Percentiles rank a stretch among this genome's conserved stretches.
phyloP scores from a whole-genome alignment of 2,888 invertebrate species.

The Elysia crispata region DNA sequence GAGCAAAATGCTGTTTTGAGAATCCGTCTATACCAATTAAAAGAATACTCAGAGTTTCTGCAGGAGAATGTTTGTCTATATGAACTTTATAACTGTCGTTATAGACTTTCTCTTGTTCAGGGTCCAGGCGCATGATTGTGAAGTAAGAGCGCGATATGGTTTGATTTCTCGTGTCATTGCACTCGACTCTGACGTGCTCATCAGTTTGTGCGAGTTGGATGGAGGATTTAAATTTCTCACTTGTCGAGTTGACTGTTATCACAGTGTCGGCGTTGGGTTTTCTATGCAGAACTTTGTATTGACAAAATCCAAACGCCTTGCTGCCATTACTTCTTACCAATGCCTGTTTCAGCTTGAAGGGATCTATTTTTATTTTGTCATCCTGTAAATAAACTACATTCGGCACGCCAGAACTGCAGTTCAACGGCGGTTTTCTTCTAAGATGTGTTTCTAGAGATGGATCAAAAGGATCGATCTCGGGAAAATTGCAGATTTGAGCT shows the following conservation, averaged over 20 bases:
- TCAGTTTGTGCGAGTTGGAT: not conserved
- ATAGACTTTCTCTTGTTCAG: conserved; percentile 1
- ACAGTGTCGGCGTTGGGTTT: not conserved
- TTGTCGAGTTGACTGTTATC: not conserved
- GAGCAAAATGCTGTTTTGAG: conserved; percentile 42
- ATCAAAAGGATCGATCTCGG: conserved; percentile 34
- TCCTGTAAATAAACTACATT: conserved; percentile 23
- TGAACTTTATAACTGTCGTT: conserved; percentile 2
- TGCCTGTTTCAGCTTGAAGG: not conserved
- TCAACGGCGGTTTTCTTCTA: not conserved
- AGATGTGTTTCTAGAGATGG: not conserved
- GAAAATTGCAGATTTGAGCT: conserved; percentile 18
- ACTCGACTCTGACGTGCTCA: conserved; percentile 31
- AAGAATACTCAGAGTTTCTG: conserved; percentile 28
- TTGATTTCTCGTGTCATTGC: not conserved
- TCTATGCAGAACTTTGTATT: not conserved
- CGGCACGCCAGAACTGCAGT: not conserved
- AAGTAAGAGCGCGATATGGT: conserved; percentile 12
- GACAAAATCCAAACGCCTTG: conserved; percentile 17
- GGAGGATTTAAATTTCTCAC: conserved; percentile 15
- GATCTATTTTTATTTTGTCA: conserved; percentile 10
- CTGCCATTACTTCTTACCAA: not conserved
- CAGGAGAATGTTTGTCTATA: not conserved
- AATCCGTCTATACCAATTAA: conserved; percentile 37
- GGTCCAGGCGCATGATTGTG: conserved; percentile 18